Evolutionary conservation across 2,797 vertebrate genomes (phyloP), one percentile per base, ranked within the genome.

Genomic region (Botia almorhae): DNA sequence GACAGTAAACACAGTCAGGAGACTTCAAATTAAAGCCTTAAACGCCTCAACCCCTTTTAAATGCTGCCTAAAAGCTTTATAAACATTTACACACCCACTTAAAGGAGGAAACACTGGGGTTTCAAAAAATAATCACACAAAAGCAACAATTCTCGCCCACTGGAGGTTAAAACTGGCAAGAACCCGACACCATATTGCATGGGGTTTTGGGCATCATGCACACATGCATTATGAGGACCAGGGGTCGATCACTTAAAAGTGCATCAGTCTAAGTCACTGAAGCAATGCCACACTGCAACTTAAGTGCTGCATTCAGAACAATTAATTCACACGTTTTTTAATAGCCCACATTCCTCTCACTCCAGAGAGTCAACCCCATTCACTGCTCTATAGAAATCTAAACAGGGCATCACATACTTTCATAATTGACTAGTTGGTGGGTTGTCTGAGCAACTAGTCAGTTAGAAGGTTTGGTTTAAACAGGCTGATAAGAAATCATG

Each of bases 1-100:
- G 69, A 82, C 67, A 26, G 72, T 72, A 81, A 84, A 84, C 76
- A 80, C 69, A 75, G 60, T 64, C 51, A 69, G 33, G 50, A 23
- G 77, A 81, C 48, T 70, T 19, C 12, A 81, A 61, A 51, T 48
- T 16, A 83, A 74, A 68, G 75, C 21, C 64, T 82, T 55, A 53
- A 83, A 68, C 14, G 61, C 67, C 61, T 83, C n/a, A 53, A 51
- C 43, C 74, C 14, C 67, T 69, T 69, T 39, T 7, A 77, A 80
- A 21, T 36, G 39, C 26, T 21, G 69, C 55, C 46, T 65, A 72
- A 74, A 80, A 7, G 39, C 56, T 82, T 78, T 80, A 36, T 64
- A 78, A 46, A 78, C 55, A 69, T 83, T 67, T 76, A n/a, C 17
- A 64, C 64, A 46, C 80, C 65, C 46, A 86, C 76, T 46, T 16